Evolutionary conservation across 2,113 vertebrate genomes (phyloP), one percentile per base, ranked within the genome.

Genomic region (Sebastes schlegelii): DNA sequence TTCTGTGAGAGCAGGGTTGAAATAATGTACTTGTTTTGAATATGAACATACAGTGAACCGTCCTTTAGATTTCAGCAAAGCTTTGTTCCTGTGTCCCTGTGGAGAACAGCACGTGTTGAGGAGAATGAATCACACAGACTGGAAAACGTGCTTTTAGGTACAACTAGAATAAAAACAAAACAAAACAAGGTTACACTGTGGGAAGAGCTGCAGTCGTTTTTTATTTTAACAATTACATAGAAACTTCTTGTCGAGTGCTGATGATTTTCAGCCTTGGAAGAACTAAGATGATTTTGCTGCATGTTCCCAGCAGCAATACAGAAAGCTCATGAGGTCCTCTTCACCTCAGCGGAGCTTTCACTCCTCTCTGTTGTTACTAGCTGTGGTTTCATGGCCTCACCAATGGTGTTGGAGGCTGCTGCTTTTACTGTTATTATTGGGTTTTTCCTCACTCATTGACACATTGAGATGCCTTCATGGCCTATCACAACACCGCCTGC

Each of bases 401-500:
- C 34, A n/a, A 65, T 11, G 34, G 19, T 55, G 43, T 26, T 60
- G 40, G 51, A 6, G 49, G 42, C n/a, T 61, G 68, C 52, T 73
- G 42, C 60, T 74, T 80, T 79, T 77, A 14, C 40, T 70, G 65
- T 73, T 81, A 62, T 86, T 79, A 10, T 69, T 42, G 34, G 62
- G 46, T 42, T 82, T 86, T 80, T 75, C 21, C 26, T 78, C 69
- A 54, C 68, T 70, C 49, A 60, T 69, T 65, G 67, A 87, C 85
- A 75, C 54, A 14, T 70, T 42, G 46, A 54, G 62, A 85, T 2
- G 72, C 54, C 66, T 67, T 77, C 40, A 14, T 43, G 42, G 61
- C 51, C 48, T 42, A 13, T 83, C 57, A 62, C 13, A 55, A 49
- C 46, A 64, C 49, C 3, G n/a, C 51, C 48, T 55, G 40, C 52